Percentiles rank a stretch among this genome's conserved stretches.
phyloP scores from a whole-genome alignment of 2,888 invertebrate genomes.

The Portevinia maculata region DNA sequence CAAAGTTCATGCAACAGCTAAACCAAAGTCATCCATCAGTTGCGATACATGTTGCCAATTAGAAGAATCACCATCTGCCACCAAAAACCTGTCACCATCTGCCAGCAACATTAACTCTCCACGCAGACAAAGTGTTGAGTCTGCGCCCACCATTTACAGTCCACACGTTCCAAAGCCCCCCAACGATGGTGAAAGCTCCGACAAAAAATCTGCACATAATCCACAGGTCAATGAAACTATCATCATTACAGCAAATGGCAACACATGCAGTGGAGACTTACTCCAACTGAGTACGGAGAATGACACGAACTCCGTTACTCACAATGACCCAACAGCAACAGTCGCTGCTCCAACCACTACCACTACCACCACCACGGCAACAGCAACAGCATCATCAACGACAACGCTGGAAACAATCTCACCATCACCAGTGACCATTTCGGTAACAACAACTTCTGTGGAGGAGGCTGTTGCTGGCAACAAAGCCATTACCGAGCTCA shows the following conservation, averaged over 20 bases:
- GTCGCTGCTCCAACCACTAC: constrained; percentile 51
- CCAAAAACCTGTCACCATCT: constrained; percentile 51
- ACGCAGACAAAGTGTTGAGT: constrained; percentile 58
- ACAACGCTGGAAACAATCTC: constrained; percentile 60
- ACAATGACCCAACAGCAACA: constrained; percentile 51
- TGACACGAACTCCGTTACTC: constrained; percentile 65
- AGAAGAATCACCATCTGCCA: constrained; percentile 72
- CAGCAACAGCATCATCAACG: constrained; percentile 57
- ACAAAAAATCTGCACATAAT: constrained; percentile 66
- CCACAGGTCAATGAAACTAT: constrained; percentile 72
- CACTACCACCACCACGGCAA: constrained; percentile 72
- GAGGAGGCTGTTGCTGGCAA: constrained; percentile 76
- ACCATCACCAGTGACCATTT: constrained; percentile 70
- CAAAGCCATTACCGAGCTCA: constrained; percentile 78
- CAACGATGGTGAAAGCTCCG: constrained; percentile 68
- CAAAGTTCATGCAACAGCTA: constrained; percentile 47
- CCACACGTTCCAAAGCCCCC: constrained; percentile 73
- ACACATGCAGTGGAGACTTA: constrained; percentile 77
- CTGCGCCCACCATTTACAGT: constrained; percentile 58
- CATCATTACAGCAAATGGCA: constrained; percentile 65
- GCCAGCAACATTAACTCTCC: constrained; percentile 56
- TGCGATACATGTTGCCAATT: constrained; percentile 78
- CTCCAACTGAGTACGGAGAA: constrained; percentile 75
- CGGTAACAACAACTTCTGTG: constrained; percentile 69
- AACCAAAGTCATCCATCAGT: constrained; percentile 72